These are phyloP conservation scores for Eupithecia pulchellata DNA, from an alignment of 2,888 invertebrate species.

Conservation along the genomic window DNA sequence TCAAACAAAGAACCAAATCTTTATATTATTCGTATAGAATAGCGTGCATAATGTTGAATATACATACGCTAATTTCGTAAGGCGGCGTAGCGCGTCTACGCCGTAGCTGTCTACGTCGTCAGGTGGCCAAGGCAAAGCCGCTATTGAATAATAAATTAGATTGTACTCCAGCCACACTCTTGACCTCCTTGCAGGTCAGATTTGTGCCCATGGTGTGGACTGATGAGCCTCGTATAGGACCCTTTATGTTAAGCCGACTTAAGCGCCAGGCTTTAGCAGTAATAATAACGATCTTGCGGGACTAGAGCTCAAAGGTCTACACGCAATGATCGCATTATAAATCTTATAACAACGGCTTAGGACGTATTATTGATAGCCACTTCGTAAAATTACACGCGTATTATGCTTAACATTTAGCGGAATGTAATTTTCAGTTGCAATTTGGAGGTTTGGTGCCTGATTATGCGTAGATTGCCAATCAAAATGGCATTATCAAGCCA, in stretches of 20 bases:
- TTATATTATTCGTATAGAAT: too few species aligned
- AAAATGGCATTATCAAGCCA: constrained; percentile 45
- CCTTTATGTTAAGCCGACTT: constrained; percentile 47
- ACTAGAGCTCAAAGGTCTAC: constrained; percentile 31
- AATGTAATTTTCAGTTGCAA: constrained; percentile 42
- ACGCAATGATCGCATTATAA: constrained; percentile 31
- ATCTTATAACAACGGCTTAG: constrained; percentile 39
- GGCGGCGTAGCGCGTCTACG: neutral
- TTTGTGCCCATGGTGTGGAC: constrained; percentile 39
- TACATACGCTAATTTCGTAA: neutral
- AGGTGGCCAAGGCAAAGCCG: constrained; percentile 20
- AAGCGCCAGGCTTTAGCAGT: constrained; percentile 42
- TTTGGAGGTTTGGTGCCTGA: constrained; percentile 39
- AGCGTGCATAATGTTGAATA: neutral
- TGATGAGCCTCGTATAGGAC: constrained; percentile 40
- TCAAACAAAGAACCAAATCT: too few species aligned
- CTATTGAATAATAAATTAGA: constrained; percentile 42
- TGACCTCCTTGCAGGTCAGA: constrained; percentile 44
- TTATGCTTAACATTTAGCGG: constrained; percentile 35
- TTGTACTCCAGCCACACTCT: constrained; percentile 38
- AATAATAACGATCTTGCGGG: constrained; percentile 43
- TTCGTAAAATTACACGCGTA: constrained; percentile 27
- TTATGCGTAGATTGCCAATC: constrained; percentile 46
- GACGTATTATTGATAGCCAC: constrained; percentile 33
- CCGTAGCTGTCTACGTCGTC: constrained; percentile 16